Conservation (phyloP, 92 coral and sea anemone species). For the Palythoa heliodiscus region DNA sequence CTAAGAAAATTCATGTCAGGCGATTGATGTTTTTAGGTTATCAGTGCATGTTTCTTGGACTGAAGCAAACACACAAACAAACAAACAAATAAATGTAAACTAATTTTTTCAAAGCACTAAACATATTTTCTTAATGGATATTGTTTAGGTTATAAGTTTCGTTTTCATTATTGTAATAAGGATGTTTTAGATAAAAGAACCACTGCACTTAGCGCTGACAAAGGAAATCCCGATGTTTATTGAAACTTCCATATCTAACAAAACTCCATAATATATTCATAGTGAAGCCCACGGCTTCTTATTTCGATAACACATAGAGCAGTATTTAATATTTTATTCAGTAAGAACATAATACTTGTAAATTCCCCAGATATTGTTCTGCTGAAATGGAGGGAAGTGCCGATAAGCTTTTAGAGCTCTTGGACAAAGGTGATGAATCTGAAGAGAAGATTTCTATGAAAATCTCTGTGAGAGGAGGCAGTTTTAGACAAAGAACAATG, state of each 20-base stretch:
- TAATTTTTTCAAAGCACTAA: too few species aligned
- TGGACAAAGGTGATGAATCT: not conserved
- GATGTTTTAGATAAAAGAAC: not conserved
- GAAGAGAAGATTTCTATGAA: constrained; percentile 13
- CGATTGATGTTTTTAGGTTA: too few species aligned
- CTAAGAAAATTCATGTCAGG: too few species aligned
- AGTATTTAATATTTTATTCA: not conserved
- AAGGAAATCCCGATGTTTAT: not conserved
- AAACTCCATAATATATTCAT: not conserved
- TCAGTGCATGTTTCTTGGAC: too few species aligned
- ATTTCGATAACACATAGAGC: not conserved
- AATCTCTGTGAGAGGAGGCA: not conserved
- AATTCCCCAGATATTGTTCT: not conserved
- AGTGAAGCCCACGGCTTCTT: not conserved
- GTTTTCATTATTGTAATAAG: constrained; percentile 10
- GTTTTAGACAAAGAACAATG: not conserved
- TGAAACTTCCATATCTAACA: not conserved
- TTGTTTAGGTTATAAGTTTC: not conserved
- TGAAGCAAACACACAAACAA: too few species aligned
- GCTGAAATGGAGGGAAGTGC: constrained; percentile 34
- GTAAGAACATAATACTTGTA: not conserved
- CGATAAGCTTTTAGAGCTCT: not conserved
- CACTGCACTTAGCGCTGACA: not conserved
- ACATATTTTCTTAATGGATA: not conserved
- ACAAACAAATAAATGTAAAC: too few species aligned